Percentiles rank a stretch among this genome's conserved stretches.
Evolutionary conservation across 2,797 vertebrate genomes (phyloP).

Genomic region (Acestrorhynchus altus): DNA sequence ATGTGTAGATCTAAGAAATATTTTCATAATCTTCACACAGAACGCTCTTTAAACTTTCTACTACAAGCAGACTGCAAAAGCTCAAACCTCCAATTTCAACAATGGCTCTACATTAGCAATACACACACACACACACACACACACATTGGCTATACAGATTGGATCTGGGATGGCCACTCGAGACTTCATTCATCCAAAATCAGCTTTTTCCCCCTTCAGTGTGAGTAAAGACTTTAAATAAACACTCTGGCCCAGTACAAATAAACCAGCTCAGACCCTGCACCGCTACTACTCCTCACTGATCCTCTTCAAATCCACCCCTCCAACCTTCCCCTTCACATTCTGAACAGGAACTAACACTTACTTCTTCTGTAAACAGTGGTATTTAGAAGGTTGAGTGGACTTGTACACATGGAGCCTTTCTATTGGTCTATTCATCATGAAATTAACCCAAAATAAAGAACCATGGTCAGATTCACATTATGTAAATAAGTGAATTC

Average conservation of each 20-base stretch:
- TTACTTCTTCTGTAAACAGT: conserved; percentile 91
- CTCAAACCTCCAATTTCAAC: conserved; percentile 17
- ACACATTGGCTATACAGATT: conserved; percentile 57
- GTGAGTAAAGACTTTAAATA: conserved; percentile 81
- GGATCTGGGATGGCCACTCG: conserved; percentile 81
- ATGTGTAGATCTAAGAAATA: too few species aligned
- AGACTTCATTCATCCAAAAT: conserved; percentile 57
- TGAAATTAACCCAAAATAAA: too few species aligned
- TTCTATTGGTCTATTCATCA: too few species aligned
- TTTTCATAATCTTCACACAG: too few species aligned
- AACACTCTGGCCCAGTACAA: conserved; percentile 83
- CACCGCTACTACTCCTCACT: conserved; percentile 78
- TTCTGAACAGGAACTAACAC: conserved; percentile 61
- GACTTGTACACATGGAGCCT: conserved; percentile 65
- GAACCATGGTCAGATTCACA: too few species aligned
- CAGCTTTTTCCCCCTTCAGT: conserved; percentile 35
- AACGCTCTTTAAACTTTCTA: too few species aligned
- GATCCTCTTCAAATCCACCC: conserved; percentile 72
- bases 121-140: conserved; percentile 41
- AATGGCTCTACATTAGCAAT: conserved; percentile 20
- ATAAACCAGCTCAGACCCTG: conserved; percentile 81
- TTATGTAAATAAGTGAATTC: too few species aligned
- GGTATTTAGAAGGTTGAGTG: conserved; percentile 92
- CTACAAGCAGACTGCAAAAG: too few species aligned
- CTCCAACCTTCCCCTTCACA: conserved; percentile 30